phyloP scores from a whole-genome alignment of 2,888 invertebrate species.

The Drosophila affinis region DNA sequence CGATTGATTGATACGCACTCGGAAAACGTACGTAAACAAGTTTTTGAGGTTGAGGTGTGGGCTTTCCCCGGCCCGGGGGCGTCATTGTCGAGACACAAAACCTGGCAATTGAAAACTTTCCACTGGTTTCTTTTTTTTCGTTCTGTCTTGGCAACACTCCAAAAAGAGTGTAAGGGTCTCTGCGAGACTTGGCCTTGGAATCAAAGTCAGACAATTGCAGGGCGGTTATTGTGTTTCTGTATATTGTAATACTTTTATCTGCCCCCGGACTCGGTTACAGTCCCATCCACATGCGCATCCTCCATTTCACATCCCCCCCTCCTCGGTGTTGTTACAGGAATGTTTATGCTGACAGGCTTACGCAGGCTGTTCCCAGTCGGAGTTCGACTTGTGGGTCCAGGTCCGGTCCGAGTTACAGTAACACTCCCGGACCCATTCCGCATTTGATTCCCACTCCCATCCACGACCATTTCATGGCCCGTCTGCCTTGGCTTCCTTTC shows the following conservation, averaged over 20 bases:
- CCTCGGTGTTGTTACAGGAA: slow-evolving; percentile 34
- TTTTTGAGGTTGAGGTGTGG: slow-evolving; percentile 9
- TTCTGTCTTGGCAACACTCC: slow-evolving; percentile 35
- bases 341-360: slow-evolving; percentile 36
- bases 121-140: slow-evolving; percentile 8
- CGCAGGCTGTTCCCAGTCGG: slow-evolving; percentile 15
- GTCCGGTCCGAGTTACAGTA: slow-evolving; percentile 33
- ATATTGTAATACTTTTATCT: slow-evolving; percentile 10
- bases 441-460: slow-evolving; percentile 14
- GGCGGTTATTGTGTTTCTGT: slow-evolving; percentile 34
- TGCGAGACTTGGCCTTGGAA: slow-evolving; percentile 16
- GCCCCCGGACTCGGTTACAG: neutral
- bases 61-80: neutral
- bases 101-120: slow-evolving; percentile 57
- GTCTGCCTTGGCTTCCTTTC: slow-evolving; percentile 18
- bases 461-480: slow-evolving; percentile 42
- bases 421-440: neutral
- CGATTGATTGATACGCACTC: slow-evolving; percentile 55
- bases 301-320: slow-evolving; percentile 7
- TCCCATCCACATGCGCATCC: neutral
- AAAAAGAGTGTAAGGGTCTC: slow-evolving; percentile 15
- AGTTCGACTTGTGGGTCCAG: slow-evolving; percentile 17
- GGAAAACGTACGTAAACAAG: slow-evolving; percentile 37
- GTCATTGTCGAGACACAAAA: slow-evolving; percentile 33
- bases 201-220: slow-evolving; percentile 54